Conservation (phyloP, 2,113 vertebrate genomes). For the Parotia lawesii region DNA sequence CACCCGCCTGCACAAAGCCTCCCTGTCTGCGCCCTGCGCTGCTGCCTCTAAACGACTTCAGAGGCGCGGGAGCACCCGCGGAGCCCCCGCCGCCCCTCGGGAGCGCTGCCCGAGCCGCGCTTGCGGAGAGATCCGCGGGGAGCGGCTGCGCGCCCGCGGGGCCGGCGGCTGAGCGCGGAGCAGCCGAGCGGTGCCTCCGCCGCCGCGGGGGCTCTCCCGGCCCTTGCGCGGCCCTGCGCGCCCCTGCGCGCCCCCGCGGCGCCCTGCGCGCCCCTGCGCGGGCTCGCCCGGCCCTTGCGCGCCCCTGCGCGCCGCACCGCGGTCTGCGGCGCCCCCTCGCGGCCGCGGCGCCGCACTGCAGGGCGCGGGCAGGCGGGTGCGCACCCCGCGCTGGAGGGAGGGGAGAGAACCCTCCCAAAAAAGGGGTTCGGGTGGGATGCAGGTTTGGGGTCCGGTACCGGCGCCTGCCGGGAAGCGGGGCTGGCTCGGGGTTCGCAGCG, state of each 20-base stretch:
- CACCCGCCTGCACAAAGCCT: neutral
- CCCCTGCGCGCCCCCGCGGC: neutral
- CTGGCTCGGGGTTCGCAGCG: neutral
- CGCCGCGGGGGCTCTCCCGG: neutral
- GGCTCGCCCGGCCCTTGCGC: neutral
- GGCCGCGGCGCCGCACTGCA: neutral
- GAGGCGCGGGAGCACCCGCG: neutral
- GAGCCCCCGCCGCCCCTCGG: neutral
- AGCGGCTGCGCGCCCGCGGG: neutral
- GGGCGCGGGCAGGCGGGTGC: neutral
- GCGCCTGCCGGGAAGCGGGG: neutral
- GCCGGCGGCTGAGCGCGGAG: neutral
- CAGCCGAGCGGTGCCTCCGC: neutral
- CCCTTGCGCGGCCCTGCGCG: no score
- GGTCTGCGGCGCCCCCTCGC: slow-evolving; percentile 71
- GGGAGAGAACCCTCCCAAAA: neutral
- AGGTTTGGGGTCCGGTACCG: fast-evolving
- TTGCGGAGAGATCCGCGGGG: neutral
- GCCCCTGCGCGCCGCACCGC: neutral
- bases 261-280: neutral
- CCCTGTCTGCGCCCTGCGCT: neutral
- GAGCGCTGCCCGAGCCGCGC: neutral
- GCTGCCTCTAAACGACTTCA: neutral
- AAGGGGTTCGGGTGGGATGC: fast-evolving
- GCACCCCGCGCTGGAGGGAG: neutral